phyloP scores from a whole-genome alignment of 2,113 vertebrate genomes.

The Xiphophorus maculatus region DNA sequence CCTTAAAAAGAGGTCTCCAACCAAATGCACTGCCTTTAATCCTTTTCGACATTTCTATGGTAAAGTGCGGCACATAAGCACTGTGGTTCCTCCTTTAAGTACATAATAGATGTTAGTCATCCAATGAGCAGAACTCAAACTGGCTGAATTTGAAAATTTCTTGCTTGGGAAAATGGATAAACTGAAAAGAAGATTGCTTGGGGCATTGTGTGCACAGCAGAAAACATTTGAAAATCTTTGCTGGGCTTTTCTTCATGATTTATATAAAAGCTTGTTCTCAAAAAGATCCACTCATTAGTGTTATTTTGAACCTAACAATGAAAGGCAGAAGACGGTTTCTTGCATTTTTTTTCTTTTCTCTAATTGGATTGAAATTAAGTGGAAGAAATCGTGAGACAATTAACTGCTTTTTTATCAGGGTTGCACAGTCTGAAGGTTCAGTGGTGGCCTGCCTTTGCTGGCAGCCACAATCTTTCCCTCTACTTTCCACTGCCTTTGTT shows the following conservation, averaged over 20 bases:
- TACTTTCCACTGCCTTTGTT: constrained; percentile 83
- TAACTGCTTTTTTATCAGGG: constrained; percentile 85
- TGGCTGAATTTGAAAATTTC: constrained; percentile 2
- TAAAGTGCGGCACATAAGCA: constrained; percentile 22
- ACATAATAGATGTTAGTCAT: constrained; percentile 55
- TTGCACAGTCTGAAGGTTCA: constrained; percentile 81
- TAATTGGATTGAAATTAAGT: constrained; percentile 91
- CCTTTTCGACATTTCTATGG: constrained; percentile 34
- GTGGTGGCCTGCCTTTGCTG: constrained; percentile 75
- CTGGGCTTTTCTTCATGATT: constrained; percentile 44
- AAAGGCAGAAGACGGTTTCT: constrained; percentile 78
- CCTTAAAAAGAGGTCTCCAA: constrained; percentile 48
- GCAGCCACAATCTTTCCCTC: constrained; percentile 86
- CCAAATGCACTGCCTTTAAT: constrained; percentile 59
- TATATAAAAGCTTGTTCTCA: constrained; percentile 50
- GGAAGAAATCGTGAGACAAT: constrained; percentile 91
- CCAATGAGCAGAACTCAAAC: constrained; percentile 44
- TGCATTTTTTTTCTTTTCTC: constrained; percentile 69
- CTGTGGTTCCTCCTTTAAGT: constrained; percentile 33
- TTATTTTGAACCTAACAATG: constrained; percentile 75
- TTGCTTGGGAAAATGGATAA: constrained; percentile 9
- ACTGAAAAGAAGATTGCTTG: constrained; percentile 34
- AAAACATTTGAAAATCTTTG: constrained; percentile 39
- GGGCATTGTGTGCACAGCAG: constrained; percentile 40
- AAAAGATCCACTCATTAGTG: constrained; percentile 48